Evolutionary conservation across 92 coral and sea anemone species (phyloP), one percentile per base, ranked within the genome.

Genomic region (Porites divaricata): DNA sequence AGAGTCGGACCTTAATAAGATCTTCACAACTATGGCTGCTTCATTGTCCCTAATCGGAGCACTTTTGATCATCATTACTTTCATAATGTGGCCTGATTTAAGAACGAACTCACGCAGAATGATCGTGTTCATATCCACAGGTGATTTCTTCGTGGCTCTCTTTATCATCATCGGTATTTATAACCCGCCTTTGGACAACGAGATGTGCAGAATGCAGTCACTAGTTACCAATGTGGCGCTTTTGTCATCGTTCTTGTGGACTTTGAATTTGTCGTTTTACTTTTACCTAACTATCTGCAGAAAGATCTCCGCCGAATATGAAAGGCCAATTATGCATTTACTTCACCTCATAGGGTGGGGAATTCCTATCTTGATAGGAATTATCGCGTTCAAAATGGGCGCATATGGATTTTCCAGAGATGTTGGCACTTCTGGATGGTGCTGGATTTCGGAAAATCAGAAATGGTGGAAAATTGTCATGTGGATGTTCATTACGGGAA

Each of bases 201-300:
- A 9, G 1, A 16, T 20, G 5, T 96, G 99, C 51, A 6, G 54
- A 51, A 81, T 77, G 3, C 89, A 93, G 28, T 92, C 92, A 14
- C 73, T 89, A 49, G 21, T 96, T 1, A 90, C 88, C 67, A 83
- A 90, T 9, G 87, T 89, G 0, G 98, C 99, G 6, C 73, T 96
- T 28, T 74, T 96, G 89, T 89, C 95, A 22, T 94, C 99, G 20
- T 96, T 96, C 80, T 90, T 94, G 72, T 96, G 99, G 99, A 96
- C 99, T 11, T 81, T 93, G 10, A 86, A 85, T 67, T 66, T 92
- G 85, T 91, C 93, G 9, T 61, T 90, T 15, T 90, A 86, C 59
- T 70, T 92, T 72, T 92, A 92, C 69, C 62, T 92, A 76, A 83
- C 90, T 1, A 73, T 96, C 22, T 93, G 95, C 70, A 80, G 67